These are phyloP conservation scores for Myiotriccus ornatus DNA, from an alignment of 2,797 vertebrate species.

Conservation along the genomic window DNA sequence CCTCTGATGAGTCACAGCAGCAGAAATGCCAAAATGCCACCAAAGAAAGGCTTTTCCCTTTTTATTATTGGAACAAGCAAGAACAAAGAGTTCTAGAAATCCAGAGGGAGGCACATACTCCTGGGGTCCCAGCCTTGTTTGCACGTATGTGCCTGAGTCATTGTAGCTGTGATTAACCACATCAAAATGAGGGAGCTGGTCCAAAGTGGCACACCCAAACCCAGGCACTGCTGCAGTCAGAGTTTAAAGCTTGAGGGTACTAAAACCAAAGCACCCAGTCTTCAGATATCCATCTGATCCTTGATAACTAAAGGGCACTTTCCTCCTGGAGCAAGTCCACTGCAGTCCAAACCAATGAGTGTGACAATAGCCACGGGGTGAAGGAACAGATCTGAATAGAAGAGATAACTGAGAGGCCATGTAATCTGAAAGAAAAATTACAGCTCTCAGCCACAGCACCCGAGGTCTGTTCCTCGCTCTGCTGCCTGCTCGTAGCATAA, in stretches of 20 bases:
- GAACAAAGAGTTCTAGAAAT: slow-evolving; percentile 44
- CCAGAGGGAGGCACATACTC: not conserved
- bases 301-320: not conserved
- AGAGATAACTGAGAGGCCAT: not conserved
- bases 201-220: slow-evolving; percentile 39
- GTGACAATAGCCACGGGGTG: not conserved
- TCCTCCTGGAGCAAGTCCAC: not conserved
- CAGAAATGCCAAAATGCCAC: slow-evolving; percentile 49
- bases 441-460: not conserved
- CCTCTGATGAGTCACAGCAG: slow-evolving; percentile 40
- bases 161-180: not conserved
- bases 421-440: not conserved
- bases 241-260: not conserved
- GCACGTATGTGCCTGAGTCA: not conserved
- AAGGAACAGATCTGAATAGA: not conserved
- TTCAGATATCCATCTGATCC: not conserved
- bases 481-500: not conserved
- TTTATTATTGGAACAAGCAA: slow-evolving; percentile 1
- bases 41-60: slow-evolving; percentile 50
- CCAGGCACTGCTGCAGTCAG: not conserved
- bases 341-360: not conserved
- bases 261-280: not conserved
- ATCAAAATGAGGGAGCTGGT: not conserved
- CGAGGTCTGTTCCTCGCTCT: not conserved
- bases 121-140: not conserved